Conservation (phyloP, 2,888 invertebrate species). For the Yponomeuta cagnagella region DNA sequence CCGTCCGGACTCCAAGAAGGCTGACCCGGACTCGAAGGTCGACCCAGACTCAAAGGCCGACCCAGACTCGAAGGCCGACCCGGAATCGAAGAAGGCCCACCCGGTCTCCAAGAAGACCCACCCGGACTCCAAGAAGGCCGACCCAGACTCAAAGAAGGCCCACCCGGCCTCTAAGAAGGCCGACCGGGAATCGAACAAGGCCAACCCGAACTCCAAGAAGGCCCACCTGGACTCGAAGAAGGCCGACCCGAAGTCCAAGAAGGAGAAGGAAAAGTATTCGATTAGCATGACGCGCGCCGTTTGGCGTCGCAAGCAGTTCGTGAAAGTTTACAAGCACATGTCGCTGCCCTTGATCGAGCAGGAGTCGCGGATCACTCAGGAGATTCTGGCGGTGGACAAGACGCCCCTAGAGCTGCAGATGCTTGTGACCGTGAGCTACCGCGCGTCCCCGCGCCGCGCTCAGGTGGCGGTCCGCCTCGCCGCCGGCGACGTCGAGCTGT, state of each 20-base stretch:
- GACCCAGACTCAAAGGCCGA: no score
- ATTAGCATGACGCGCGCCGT: conserved; percentile 35
- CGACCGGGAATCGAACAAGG: no score
- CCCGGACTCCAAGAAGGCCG: conserved; percentile 15
- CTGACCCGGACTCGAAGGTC: conserved; percentile 1
- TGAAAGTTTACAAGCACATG: conserved; percentile 25
- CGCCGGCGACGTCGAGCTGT: conserved; percentile 34
- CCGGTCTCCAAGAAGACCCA: no score
- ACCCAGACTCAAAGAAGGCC: conserved; percentile 24
- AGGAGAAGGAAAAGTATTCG: conserved; percentile 38
- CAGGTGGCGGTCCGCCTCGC: conserved; percentile 26
- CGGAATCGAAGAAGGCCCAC: no score
- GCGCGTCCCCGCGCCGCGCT: conserved; percentile 29
- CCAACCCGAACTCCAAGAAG: conserved; percentile 21
- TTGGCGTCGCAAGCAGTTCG: conserved; percentile 45
- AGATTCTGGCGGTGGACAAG: conserved; percentile 33
- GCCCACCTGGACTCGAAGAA: conserved; percentile 20
- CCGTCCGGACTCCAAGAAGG: conserved; percentile 26
- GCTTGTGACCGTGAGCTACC: conserved; percentile 34
- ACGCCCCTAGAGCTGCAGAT: conserved; percentile 33
- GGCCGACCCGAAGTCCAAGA: conserved; percentile 15
- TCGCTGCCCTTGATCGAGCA: conserved; percentile 32
- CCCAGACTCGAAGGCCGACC: no score
- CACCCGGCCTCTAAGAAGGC: conserved; percentile 2
- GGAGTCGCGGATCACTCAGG: conserved; percentile 41